Conservation (phyloP, 2,888 invertebrate species). For the Calephelis perditalis region DNA sequence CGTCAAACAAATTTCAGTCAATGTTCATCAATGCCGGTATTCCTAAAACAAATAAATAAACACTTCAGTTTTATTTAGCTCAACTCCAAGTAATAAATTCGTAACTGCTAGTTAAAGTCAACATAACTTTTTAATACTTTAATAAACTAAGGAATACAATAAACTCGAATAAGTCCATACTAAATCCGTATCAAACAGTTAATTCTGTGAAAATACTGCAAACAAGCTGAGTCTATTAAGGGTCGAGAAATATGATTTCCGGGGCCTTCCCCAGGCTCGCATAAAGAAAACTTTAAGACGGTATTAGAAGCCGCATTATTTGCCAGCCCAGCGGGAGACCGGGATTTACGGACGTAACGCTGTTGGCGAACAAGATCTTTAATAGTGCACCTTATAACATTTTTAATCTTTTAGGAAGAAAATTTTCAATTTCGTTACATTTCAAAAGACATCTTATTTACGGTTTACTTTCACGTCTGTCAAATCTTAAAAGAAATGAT, state of each 20-base stretch:
- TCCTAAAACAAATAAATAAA: conserved; percentile 7
- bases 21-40: too few species aligned
- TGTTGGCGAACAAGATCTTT: conserved; percentile 7
- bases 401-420: background rate
- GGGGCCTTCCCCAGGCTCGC: conserved; percentile 28
- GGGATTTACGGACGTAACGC: conserved; percentile 33
- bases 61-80: conserved; percentile 10
- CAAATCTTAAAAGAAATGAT: too few species aligned
- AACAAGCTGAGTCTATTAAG: conserved; percentile 45
- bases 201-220: conserved; percentile 45
- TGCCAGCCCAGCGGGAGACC: conserved; percentile 31
- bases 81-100: conserved; percentile 5
- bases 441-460: too few species aligned
- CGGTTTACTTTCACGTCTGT: too few species aligned
- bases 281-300: conserved; percentile 48
- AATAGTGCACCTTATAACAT: conserved; percentile 8
- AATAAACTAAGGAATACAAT: conserved; percentile 1
- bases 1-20: too few species aligned
- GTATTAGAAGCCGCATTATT: conserved; percentile 43
- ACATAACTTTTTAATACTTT: conserved; percentile 7
- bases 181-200: conserved; percentile 26
- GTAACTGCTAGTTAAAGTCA: background rate
- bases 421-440: background rate
- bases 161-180: conserved; percentile 1
- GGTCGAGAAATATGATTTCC: conserved; percentile 41